Conservation (phyloP, 1,140 invertebrate genomes). For the Globodera ellingtonae region DNA sequence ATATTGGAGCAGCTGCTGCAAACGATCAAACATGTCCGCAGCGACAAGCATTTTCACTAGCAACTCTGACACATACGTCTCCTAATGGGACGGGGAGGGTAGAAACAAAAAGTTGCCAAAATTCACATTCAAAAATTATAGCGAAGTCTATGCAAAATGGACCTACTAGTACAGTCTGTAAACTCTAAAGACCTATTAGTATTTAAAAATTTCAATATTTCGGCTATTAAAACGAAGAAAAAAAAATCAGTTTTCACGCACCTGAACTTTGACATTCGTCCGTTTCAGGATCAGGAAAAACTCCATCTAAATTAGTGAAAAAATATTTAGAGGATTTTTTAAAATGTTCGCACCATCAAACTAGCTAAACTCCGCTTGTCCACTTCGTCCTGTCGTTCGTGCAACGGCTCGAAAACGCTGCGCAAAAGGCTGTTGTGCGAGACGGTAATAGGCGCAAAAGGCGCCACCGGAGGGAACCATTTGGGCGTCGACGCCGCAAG, state of each 20-base stretch:
- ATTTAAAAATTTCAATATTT: too few species aligned
- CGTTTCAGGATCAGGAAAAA: slow-evolving; percentile 19
- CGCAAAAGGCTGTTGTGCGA: slow-evolving; percentile 18
- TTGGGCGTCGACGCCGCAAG: not conserved
- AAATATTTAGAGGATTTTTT: not conserved
- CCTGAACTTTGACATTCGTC: slow-evolving; percentile 14
- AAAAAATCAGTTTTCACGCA: not conserved
- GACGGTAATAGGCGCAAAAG: not conserved
- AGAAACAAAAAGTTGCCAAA: too few species aligned
- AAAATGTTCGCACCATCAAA: slow-evolving; percentile 9
- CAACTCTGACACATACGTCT: slow-evolving; percentile 25
- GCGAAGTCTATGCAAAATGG: too few species aligned
- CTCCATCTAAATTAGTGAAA: not conserved
- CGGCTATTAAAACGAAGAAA: too few species aligned
- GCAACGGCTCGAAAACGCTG: slow-evolving; percentile 18
- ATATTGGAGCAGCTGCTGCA: slow-evolving; percentile 27
- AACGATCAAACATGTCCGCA: slow-evolving; percentile 5
- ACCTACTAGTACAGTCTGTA: too few species aligned
- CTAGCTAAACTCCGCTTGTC: slow-evolving; percentile 18
- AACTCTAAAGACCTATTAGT: too few species aligned
- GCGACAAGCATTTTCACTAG: slow-evolving; percentile 15
- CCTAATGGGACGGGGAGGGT: not conserved
- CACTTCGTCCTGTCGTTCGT: not conserved
- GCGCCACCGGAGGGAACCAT: not conserved
- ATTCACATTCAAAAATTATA: too few species aligned